Evolutionary conservation across 2,888 invertebrate species (phyloP).

Genomic region (Ochropleura plecta): DNA sequence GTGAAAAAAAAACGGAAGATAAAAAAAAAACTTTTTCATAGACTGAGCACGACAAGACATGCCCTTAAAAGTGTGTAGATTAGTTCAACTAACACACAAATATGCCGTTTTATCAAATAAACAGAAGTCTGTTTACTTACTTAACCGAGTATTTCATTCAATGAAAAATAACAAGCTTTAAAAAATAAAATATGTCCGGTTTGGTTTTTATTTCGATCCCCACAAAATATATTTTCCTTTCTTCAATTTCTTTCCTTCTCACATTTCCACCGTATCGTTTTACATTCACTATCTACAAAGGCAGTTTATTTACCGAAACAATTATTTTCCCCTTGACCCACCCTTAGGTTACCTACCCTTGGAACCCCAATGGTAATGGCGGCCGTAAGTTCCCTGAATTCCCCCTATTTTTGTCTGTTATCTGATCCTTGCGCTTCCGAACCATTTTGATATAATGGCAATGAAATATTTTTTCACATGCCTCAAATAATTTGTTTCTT

Average conservation of each 20-base stretch:
- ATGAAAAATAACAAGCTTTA: not conserved
- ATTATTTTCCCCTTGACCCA: conserved; percentile 44
- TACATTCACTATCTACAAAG: conserved; percentile 42
- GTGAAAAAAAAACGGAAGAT: no score
- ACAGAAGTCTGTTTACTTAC: not conserved
- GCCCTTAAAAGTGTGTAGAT: no score
- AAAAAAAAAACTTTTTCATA: no score
- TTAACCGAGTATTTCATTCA: not conserved
- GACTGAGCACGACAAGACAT: no score
- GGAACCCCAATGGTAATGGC: conserved; percentile 21
- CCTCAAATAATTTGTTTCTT: not conserved
- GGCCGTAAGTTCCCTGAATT: conserved; percentile 23
- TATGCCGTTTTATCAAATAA: not conserved
- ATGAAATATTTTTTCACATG: not conserved
- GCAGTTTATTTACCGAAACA: conserved; percentile 55
- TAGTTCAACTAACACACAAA: no score
- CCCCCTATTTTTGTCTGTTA: conserved; percentile 21
- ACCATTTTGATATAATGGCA: not conserved
- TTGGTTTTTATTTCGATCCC: conserved; percentile 8
- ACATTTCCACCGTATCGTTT: conserved; percentile 43
- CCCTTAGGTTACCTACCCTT: not conserved
- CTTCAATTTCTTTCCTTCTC: conserved; percentile 27
- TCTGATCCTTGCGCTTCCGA: conserved; percentile 37
- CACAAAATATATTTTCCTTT: conserved; percentile 8
- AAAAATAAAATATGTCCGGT: not conserved